Evolutionary conservation across 2,888 invertebrate species (phyloP).

Genomic region (Microplitis deprimator): DNA sequence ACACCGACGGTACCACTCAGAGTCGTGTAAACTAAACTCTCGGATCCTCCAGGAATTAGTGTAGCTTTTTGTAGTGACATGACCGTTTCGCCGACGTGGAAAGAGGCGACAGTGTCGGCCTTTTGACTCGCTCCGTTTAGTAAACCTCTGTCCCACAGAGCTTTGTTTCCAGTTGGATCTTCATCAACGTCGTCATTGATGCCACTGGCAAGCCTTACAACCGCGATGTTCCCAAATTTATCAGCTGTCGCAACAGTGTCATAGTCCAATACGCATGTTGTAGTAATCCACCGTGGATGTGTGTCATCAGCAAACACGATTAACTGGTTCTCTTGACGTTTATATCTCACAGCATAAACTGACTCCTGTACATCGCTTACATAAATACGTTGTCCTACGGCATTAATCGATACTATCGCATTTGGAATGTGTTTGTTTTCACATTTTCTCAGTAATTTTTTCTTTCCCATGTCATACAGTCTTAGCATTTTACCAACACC

Average conservation of each 20-base stretch:
- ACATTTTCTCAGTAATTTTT: constrained; percentile 96
- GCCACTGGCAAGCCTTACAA: constrained; percentile 88
- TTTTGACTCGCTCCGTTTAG: constrained; percentile 98
- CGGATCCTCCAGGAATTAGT: constrained; percentile 96
- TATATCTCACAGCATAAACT: constrained; percentile 95
- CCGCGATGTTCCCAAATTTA: constrained; percentile 96
- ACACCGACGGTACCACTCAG: constrained; percentile 95
- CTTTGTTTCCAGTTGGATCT: constrained; percentile 98
- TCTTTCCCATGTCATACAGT: constrained; percentile 96
- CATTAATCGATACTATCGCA: constrained; percentile 92
- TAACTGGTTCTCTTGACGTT: constrained; percentile 95
- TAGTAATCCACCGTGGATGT: constrained; percentile 96
- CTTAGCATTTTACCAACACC: constrained; percentile 94
- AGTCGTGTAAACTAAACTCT: constrained; percentile 96
- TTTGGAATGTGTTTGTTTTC: constrained; percentile 99
- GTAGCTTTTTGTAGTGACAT: constrained; percentile 97
- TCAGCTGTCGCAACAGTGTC: constrained; percentile 97
- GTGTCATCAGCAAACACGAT: constrained; percentile 99
- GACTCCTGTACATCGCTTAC: constrained; percentile 98
- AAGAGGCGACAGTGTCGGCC: constrained; percentile 91
- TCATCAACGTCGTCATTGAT: constrained; percentile 98
- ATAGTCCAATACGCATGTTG: constrained; percentile 93
- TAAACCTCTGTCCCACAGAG: constrained; percentile 93
- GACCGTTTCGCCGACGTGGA: constrained; percentile 96
- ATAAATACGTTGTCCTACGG: constrained; percentile 94